These are phyloP conservation scores for Lucilia cuprina DNA, from an alignment of 1,140 invertebrate species.

Conservation along the genomic window DNA sequence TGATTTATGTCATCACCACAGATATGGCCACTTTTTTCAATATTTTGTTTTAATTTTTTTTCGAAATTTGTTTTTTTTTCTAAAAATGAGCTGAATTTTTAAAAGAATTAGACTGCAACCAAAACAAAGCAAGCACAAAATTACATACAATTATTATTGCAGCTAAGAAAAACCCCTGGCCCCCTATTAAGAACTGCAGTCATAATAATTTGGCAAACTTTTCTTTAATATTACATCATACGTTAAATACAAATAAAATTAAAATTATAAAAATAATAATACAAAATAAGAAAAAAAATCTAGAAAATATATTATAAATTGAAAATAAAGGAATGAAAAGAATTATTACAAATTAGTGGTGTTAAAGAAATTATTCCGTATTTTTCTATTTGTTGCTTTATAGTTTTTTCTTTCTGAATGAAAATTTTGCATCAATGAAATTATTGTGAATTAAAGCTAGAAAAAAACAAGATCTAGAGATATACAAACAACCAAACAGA, in stretches of 20 bases:
- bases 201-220: background rate
- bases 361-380: background rate
- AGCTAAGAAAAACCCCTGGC: background rate
- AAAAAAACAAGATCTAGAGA: background rate
- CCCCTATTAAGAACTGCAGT: background rate
- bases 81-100: background rate
- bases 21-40: constrained; percentile 48
- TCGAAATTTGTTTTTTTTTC: background rate
- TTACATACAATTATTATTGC: background rate
- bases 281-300: constrained; percentile 22
- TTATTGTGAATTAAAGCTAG: background rate
- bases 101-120: constrained; percentile 17
- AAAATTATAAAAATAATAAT: background rate
- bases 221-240: constrained; percentile 15
- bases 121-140: background rate
- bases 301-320: constrained; percentile 8
- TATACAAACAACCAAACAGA: background rate
- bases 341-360: constrained; percentile 25
- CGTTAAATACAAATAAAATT: background rate
- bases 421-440: constrained; percentile 25
- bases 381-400: background rate
- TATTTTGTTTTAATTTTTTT: background rate
- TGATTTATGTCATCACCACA: constrained; percentile 41
- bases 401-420: background rate
- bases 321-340: constrained; percentile 49